A percentile compares a stretch with the other conserved stretches of the same genome.
phyloP scores from a whole-genome alignment of 2,797 vertebrate species.

The Psittacula echo region DNA sequence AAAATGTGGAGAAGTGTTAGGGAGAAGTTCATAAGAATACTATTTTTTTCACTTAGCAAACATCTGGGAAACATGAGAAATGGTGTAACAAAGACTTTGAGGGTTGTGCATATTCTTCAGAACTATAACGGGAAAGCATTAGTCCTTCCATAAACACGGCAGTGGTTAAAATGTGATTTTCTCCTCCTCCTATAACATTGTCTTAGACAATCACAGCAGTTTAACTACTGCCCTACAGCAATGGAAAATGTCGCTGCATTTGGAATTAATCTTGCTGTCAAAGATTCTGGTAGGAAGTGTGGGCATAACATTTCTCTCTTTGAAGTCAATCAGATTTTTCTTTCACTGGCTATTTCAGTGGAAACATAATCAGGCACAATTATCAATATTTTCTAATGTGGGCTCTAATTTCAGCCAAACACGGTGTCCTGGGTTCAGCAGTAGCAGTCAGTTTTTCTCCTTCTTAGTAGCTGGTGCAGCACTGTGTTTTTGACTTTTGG shows the following conservation, averaged over 20 bases:
- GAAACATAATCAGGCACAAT: neutral
- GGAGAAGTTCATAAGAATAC: fast-evolving
- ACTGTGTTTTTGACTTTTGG: too few relatives aligned
- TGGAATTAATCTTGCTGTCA: neutral
- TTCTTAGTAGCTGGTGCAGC: too few relatives aligned
- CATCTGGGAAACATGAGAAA: neutral
- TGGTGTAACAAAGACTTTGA: neutral
- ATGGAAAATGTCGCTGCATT: neutral
- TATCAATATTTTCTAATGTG: neutral
- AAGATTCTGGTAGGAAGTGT: neutral
- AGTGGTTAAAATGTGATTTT: neutral
- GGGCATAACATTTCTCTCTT: neutral
- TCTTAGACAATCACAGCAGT: neutral
- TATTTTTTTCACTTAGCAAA: neutral
- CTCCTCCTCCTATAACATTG: neutral
- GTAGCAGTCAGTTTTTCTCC: too few relatives aligned
- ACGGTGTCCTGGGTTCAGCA: too few relatives aligned
- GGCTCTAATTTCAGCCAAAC: neutral
- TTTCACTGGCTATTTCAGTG: neutral
- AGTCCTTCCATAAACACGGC: neutral
- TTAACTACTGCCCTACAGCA: neutral
- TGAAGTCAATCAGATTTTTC: neutral
- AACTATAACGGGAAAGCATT: neutral
- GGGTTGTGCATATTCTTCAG: neutral
- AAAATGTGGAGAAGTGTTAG: neutral